Evolutionary conservation across 2,888 invertebrate genomes (phyloP).

Genomic region (Eutolmus rufibarbis): DNA sequence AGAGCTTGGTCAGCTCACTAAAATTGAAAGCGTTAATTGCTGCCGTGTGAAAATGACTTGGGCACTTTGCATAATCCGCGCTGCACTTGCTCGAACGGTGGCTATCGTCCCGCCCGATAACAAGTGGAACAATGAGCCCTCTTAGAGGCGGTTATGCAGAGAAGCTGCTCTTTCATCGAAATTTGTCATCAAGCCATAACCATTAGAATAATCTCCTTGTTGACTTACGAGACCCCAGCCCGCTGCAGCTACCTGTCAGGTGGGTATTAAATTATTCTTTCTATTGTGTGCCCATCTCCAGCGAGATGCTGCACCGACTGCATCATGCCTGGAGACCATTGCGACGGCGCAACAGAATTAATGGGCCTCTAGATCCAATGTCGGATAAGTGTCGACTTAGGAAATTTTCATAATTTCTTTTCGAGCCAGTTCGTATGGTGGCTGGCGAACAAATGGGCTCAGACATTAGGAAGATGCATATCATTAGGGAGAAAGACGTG

Average conservation of each 20-base stretch:
- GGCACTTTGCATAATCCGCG: background rate
- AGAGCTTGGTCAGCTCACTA: background rate
- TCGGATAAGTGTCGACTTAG: constrained; percentile 41
- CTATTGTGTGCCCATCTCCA: background rate
- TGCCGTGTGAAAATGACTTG: background rate
- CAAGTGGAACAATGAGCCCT: background rate
- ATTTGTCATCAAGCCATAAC: constrained; percentile 31
- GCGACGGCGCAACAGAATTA: constrained; percentile 25
- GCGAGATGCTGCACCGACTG: background rate
- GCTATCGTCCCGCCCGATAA: background rate
- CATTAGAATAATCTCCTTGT: constrained; percentile 32
- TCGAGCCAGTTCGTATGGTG: background rate
- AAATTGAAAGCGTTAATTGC: constrained; percentile 23
- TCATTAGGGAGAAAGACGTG: constrained; percentile 16
- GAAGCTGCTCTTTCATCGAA: background rate
- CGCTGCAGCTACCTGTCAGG: background rate
- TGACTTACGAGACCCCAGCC: background rate
- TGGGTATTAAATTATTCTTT: constrained; percentile 20
- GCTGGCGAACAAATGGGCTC: background rate
- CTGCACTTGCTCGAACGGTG: background rate
- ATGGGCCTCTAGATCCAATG: constrained; percentile 29
- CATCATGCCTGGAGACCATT: constrained; percentile 3
- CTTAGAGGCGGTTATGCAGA: background rate
- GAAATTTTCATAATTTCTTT: constrained; percentile 38
- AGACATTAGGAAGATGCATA: background rate